Conservation (phyloP, 2,888 invertebrate species). For the Euplagia quadripunctaria region DNA sequence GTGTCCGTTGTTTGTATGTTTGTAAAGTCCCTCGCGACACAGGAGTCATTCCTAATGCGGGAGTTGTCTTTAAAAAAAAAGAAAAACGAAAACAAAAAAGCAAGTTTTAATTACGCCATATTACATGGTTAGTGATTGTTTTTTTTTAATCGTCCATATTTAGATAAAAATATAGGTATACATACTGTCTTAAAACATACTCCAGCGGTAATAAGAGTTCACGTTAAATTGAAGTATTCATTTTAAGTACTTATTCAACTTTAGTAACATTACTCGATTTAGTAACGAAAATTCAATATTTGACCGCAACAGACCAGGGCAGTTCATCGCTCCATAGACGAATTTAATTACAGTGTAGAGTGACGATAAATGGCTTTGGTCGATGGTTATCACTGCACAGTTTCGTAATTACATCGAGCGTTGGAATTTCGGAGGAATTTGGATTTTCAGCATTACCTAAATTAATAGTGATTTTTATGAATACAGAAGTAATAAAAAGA, state of each 20-base stretch:
- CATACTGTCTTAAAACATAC: too few relatives aligned
- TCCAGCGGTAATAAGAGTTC: background rate
- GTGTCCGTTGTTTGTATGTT: too few relatives aligned
- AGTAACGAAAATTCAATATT: background rate
- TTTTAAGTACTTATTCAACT: background rate
- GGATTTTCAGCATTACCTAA: background rate
- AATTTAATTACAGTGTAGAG: conserved; percentile 66
- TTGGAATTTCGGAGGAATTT: conserved; percentile 22
- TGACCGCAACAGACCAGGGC: conserved; percentile 35
- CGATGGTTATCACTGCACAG: conserved; percentile 34
- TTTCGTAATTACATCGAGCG: conserved; percentile 45
- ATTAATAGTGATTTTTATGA: background rate
- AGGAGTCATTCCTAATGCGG: too few relatives aligned
- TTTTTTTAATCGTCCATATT: too few relatives aligned
- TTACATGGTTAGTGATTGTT: too few relatives aligned
- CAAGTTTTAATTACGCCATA: too few relatives aligned
- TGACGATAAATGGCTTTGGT: conserved; percentile 56
- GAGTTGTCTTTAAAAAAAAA: too few relatives aligned
- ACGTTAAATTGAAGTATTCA: too few relatives aligned
- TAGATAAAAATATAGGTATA: too few relatives aligned
- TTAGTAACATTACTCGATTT: background rate
- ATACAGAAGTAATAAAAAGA: background rate
- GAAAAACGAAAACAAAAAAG: too few relatives aligned
- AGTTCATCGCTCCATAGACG: conserved; percentile 53
- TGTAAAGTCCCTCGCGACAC: too few relatives aligned